Conservation (phyloP, 2,888 invertebrate species). For the Oscheius sp. region DNA sequence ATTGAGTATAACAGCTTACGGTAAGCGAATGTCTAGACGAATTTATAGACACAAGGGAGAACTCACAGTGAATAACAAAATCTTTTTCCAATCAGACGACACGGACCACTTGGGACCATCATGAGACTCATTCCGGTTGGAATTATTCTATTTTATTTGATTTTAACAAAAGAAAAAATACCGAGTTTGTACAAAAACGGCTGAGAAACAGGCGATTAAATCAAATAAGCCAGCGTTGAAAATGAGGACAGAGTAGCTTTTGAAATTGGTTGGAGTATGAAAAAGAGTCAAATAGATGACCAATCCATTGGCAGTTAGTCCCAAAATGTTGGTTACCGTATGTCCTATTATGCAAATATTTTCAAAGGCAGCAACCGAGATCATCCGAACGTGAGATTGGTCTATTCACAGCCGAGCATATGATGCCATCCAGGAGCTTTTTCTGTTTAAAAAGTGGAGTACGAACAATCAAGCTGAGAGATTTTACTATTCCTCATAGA, state of each 20-base stretch:
- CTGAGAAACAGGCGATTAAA: not conserved
- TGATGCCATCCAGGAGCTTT: too few species aligned
- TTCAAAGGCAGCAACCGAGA: too few species aligned
- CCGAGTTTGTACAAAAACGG: slow-evolving; percentile 5
- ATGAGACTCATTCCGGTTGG: not conserved
- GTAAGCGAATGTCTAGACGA: not conserved
- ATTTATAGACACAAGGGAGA: not conserved
- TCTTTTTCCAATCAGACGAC: not conserved
- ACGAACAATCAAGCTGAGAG: too few species aligned
- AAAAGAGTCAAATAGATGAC: not conserved
- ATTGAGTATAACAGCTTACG: not conserved
- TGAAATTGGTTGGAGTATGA: not conserved
- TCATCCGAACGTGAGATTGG: too few species aligned
- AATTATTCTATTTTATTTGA: too few species aligned
- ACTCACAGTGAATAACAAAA: not conserved
- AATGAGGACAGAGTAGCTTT: not conserved
- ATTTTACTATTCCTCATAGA: too few species aligned
- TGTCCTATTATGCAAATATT: too few species aligned
- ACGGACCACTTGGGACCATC: not conserved
- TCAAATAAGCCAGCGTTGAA: slow-evolving; percentile 3
- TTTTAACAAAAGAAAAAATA: too few species aligned
- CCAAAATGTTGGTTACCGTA: not conserved
- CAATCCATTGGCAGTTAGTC: not conserved
- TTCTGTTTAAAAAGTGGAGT: too few species aligned
- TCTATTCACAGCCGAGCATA: too few species aligned